phyloP scores from a whole-genome alignment of 2,113 vertebrate genomes.

The Saguinus imperator region DNA sequence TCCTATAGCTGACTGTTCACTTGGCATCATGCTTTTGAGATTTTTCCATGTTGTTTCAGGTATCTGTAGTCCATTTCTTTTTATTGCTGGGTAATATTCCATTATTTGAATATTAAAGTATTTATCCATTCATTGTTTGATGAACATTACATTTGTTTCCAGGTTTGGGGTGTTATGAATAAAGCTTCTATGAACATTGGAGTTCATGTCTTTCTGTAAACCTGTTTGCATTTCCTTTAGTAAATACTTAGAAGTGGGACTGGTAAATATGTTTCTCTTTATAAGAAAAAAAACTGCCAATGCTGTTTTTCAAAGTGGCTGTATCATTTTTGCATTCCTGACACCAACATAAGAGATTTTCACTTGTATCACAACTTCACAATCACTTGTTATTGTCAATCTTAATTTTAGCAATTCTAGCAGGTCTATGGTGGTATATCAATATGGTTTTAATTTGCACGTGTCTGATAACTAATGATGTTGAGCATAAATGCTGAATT shows the following conservation, averaged over 20 bases:
- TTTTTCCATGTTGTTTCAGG: background rate
- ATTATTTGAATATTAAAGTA: background rate
- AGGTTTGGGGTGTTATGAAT: background rate
- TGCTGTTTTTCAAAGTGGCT: background rate
- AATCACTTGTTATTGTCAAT: background rate
- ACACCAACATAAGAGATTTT: background rate
- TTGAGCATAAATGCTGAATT: background rate
- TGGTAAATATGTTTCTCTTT: slow-evolving; percentile 2
- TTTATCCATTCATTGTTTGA: background rate
- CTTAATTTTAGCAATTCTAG: background rate
- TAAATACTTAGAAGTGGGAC: background rate
- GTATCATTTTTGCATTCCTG: background rate
- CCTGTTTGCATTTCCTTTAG: background rate
- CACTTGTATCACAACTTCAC: background rate
- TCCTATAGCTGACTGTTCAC: background rate
- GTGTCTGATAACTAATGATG: slow-evolving; percentile 3
- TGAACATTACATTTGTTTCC: background rate
- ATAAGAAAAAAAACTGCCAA: background rate
- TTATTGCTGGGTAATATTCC: background rate
- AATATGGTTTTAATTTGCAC: slow-evolving; percentile 26
- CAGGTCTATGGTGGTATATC: background rate
- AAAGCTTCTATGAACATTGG: background rate
- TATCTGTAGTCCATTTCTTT: background rate
- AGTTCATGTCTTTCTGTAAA: background rate
- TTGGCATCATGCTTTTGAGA: background rate